phyloP scores from a whole-genome alignment of 2,888 invertebrate genomes.

The Caenorhabditis macrosperma region DNA sequence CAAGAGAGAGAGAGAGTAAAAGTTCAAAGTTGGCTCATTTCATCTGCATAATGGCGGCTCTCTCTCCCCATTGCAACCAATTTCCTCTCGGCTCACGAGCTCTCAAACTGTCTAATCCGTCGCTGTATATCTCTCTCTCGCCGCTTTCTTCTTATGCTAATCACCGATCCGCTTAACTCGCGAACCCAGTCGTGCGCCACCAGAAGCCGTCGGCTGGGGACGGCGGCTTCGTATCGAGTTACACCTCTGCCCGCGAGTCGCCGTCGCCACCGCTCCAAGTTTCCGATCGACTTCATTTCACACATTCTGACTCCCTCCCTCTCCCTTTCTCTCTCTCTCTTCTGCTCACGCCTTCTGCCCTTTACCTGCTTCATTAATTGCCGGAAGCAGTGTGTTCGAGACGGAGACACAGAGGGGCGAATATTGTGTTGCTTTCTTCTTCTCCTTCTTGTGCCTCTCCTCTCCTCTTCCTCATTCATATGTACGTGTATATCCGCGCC shows the following conservation, averaged over 20 bases:
- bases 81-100: background rate
- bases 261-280: too few species aligned
- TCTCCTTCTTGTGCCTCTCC: background rate
- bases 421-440: slow-evolving; percentile 41
- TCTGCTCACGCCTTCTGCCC: slow-evolving; percentile 28
- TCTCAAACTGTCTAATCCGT: background rate
- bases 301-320: slow-evolving; percentile 44
- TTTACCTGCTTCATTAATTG: slow-evolving; percentile 54
- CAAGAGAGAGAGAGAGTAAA: background rate
- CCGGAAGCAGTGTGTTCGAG: slow-evolving; percentile 25
- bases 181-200: background rate
- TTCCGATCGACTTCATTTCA: slow-evolving; percentile 47
- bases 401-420: background rate
- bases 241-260: slow-evolving; percentile 15
- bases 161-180: slow-evolving; percentile 38
- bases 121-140: slow-evolving; percentile 10
- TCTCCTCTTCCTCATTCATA: slow-evolving; percentile 38
- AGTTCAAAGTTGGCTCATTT: background rate
- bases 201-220: slow-evolving; percentile 22
- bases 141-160: background rate
- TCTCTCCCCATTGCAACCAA: background rate
- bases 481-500: slow-evolving; percentile 37
- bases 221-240: slow-evolving; percentile 39
- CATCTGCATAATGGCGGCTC: background rate
- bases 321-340: too few species aligned